phyloP scores from a whole-genome alignment of 1,140 invertebrate species.

The Drosophila ohnishii region DNA sequence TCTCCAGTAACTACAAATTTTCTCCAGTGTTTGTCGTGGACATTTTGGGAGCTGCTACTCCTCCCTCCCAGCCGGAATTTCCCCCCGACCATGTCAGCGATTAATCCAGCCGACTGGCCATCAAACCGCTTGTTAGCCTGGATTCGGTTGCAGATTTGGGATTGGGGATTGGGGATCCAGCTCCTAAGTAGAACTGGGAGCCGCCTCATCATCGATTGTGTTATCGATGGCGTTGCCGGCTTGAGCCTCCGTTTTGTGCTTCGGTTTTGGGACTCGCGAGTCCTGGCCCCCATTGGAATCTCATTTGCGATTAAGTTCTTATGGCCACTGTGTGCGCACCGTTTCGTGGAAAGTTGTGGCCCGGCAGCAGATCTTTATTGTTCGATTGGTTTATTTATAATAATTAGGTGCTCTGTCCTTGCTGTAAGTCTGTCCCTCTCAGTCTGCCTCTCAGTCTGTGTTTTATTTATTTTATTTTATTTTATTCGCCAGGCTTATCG shows the following conservation, averaged over 20 bases:
- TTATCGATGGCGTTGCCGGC: slow-evolving; percentile 80
- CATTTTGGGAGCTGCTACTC: slow-evolving; percentile 24
- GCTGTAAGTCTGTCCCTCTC: background rate
- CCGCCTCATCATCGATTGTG: slow-evolving; percentile 78
- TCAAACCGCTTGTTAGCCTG: slow-evolving; percentile 69
- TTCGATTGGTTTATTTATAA: slow-evolving; percentile 83
- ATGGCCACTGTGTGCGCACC: slow-evolving; percentile 56
- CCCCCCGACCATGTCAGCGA: slow-evolving; percentile 71
- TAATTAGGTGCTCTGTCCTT: slow-evolving; percentile 81
- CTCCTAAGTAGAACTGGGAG: slow-evolving; percentile 15
- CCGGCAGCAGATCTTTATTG: slow-evolving; percentile 79
- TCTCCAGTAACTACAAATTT: background rate
- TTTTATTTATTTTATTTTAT: slow-evolving; percentile 29
- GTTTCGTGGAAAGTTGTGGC: slow-evolving; percentile 74
- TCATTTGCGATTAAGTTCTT: slow-evolving; percentile 82
- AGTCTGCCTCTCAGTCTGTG: background rate
- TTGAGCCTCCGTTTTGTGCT: slow-evolving; percentile 5
- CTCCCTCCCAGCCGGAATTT: slow-evolving; percentile 21
- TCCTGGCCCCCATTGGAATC: slow-evolving; percentile 55
- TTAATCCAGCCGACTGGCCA: slow-evolving; percentile 73
- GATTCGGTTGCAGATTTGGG: slow-evolving; percentile 27
- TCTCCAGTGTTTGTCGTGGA: slow-evolving; percentile 5
- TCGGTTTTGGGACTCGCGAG: slow-evolving; percentile 10
- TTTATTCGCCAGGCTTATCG: slow-evolving; percentile 56
- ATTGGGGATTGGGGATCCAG: slow-evolving; percentile 23